Evolutionary conservation across 1,140 invertebrate species (phyloP).

Genomic region (Gonioctena quinquepunctata): DNA sequence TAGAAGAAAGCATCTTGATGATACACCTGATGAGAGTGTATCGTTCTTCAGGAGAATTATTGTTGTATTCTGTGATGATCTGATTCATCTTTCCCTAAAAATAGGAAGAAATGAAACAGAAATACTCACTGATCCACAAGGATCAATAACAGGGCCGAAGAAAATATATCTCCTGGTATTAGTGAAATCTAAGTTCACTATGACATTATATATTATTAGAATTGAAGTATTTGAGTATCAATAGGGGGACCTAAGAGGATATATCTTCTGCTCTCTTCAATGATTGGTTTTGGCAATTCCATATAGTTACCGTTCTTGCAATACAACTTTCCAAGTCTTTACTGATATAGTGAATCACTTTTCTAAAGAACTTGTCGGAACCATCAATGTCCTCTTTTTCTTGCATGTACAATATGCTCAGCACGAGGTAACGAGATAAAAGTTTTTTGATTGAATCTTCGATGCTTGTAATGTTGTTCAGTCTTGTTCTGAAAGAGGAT

Average conservation of each 20-base stretch:
- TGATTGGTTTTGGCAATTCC: background rate
- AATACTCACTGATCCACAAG: too few relatives aligned
- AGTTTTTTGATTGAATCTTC: slow-evolving; percentile 14
- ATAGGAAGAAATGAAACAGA: background rate
- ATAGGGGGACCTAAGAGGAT: too few relatives aligned
- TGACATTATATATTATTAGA: too few relatives aligned
- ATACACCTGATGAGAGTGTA: slow-evolving; percentile 3
- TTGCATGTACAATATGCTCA: slow-evolving; percentile 19
- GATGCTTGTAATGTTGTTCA: background rate
- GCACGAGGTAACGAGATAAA: slow-evolving; percentile 21
- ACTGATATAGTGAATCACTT: slow-evolving; percentile 26
- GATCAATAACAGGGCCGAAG: too few relatives aligned
- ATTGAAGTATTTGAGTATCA: too few relatives aligned
- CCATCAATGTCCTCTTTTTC: slow-evolving; percentile 27
- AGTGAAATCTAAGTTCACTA: too few relatives aligned
- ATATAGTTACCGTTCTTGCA: slow-evolving; percentile 36
- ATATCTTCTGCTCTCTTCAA: too few relatives aligned
- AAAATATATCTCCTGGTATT: too few relatives aligned
- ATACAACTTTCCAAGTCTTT: slow-evolving; percentile 27
- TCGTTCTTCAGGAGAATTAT: background rate
- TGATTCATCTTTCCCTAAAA: slow-evolving; percentile 27
- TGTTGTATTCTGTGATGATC: background rate
- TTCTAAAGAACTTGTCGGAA: slow-evolving; percentile 24
- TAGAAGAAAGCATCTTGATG: slow-evolving; percentile 1
- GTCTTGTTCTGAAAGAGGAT: background rate